Percentiles rank a stretch among this genome's conserved stretches.
phyloP scores from a whole-genome alignment of 2,888 invertebrate species.

The Nomada flava region DNA sequence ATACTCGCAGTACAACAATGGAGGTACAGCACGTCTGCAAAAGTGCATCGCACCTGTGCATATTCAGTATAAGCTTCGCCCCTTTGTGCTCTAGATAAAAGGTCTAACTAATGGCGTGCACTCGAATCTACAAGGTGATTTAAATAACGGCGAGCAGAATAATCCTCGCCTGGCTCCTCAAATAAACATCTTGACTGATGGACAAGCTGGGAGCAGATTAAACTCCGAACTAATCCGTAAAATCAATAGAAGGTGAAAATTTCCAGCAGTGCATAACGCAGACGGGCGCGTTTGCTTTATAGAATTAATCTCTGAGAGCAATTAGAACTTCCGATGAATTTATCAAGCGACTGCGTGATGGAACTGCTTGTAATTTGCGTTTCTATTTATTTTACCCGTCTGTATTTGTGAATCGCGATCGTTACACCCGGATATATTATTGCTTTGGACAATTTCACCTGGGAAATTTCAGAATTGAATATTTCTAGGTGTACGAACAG shows the following conservation, averaged over 20 bases:
- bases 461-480: too few species aligned
- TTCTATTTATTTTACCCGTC: background rate
- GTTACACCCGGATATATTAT: too few species aligned
- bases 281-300: constrained; percentile 1
- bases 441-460: too few species aligned
- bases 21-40: constrained; percentile 45
- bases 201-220: background rate
- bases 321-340: constrained; percentile 8
- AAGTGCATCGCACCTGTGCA: constrained; percentile 55
- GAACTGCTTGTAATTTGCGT: background rate
- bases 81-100: too few species aligned
- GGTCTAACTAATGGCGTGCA: background rate
- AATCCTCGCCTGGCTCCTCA: background rate
- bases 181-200: background rate
- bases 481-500: too few species aligned
- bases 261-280: background rate
- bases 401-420: background rate
- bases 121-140: background rate
- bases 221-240: background rate
- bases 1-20: constrained; percentile 40
- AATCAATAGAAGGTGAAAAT: constrained; percentile 6
- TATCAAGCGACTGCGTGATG: background rate
- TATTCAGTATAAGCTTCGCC: constrained; percentile 6
- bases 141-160: background rate
- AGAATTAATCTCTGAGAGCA: background rate